phyloP scores from a whole-genome alignment of 2,888 invertebrate genomes.

The Apodemia zela region DNA sequence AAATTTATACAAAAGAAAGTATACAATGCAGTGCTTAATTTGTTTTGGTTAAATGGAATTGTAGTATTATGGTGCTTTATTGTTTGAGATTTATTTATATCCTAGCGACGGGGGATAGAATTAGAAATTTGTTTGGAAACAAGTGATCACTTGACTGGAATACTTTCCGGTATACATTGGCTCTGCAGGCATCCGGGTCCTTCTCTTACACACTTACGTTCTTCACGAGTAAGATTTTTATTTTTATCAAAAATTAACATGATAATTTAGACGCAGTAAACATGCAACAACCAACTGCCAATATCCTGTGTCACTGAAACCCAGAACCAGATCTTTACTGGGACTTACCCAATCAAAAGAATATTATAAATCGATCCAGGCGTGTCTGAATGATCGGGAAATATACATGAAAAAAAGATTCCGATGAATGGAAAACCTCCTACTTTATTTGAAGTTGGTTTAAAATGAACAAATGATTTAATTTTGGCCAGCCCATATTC shows the following conservation, averaged over 20 bases:
- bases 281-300: no score
- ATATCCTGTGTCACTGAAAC: no score
- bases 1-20: conserved; percentile 43
- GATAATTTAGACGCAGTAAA: no score
- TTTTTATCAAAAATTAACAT: neutral
- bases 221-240: neutral
- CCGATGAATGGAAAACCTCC: no score
- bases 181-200: neutral
- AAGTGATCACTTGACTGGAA: conserved; percentile 24
- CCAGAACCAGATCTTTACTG: no score
- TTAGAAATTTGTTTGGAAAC: conserved; percentile 33
- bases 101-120: conserved; percentile 42
- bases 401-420: no score
- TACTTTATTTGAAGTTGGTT: no score
- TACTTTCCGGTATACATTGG: neutral
- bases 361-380: no score
- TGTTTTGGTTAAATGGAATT: conserved; percentile 72
- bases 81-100: conserved; percentile 50
- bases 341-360: no score
- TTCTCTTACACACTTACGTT: neutral
- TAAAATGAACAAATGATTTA: no score
- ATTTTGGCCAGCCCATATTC: no score
- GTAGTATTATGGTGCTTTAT: conserved; percentile 58
- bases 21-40: conserved; percentile 55
- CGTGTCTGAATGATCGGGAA: no score